Percentiles rank a stretch among this genome's conserved stretches.
phyloP scores from a whole-genome alignment of 2,888 invertebrate genomes.

The Acanthosepion pharaonis region DNA sequence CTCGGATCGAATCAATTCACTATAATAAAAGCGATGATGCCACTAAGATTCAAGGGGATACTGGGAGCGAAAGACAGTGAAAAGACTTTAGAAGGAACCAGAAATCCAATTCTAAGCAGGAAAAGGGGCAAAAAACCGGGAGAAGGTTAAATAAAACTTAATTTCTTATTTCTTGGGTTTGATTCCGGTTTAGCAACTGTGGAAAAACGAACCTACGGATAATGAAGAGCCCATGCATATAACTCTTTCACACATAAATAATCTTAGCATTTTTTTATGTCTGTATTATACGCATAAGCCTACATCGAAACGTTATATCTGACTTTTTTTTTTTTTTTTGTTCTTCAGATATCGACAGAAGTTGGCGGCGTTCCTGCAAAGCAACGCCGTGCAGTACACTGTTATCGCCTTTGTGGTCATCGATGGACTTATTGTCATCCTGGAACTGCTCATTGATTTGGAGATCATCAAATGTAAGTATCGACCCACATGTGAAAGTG shows the following conservation, averaged over 20 bases:
- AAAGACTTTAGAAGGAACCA: too few species aligned
- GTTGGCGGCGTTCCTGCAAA: constrained; percentile 52
- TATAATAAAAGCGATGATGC: too few species aligned
- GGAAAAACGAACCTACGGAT: too few species aligned
- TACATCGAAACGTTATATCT: neutral
- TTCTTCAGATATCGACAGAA: constrained; percentile 52
- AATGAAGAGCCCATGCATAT: too few species aligned
- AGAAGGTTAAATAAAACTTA: too few species aligned
- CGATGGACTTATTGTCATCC: constrained; percentile 61
- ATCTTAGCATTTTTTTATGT: neutral
- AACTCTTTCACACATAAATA: neutral
- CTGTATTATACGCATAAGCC: neutral
- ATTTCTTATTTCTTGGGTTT: too few species aligned
- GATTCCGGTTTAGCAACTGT: too few species aligned
- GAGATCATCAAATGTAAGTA: constrained; percentile 63
- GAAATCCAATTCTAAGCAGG: too few species aligned
- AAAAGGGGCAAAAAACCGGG: too few species aligned
- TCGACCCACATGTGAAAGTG: neutral
- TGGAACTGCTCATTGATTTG: constrained; percentile 63
- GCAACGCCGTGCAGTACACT: constrained; percentile 59
- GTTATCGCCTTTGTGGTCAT: constrained; percentile 61
- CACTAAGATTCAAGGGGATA: too few species aligned
- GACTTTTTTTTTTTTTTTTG: neutral
- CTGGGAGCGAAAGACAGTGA: too few species aligned
- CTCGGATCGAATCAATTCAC: too few species aligned